Evolutionary conservation across 1,140 invertebrate genomes (phyloP), one percentile per base, ranked within the genome.

Genomic region (Pollicipes pollicipes): DNA sequence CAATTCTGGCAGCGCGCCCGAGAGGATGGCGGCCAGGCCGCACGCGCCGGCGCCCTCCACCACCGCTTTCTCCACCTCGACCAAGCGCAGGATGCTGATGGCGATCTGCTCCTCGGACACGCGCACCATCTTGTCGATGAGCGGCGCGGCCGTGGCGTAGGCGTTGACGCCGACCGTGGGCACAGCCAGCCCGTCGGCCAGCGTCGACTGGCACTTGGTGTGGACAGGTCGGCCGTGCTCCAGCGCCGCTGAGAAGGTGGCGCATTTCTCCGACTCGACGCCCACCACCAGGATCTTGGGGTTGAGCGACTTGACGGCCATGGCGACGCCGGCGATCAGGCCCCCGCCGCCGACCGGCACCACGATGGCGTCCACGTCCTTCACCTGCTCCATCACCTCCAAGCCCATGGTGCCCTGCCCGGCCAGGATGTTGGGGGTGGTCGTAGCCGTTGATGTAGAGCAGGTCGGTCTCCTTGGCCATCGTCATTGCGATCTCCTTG

Each of bases 361-460:
- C 26, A 91, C 79, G 2, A 91, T 83, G 0, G 88, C 88, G 77
- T 91, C 88, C 0, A 89, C 84, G 70, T 89, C 83, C 0, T 84
- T 81, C 0, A 90, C 86, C 79, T 95, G 90, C 77, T 95, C 91
- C 6, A 93, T 77, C 67, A 97, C 94, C 79, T 97, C 94, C 72
- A 96, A 77, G 0, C 91, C 94, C 74, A 95, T 86, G 0, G 93
- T 96, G 17, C 94, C 94, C 80, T 95, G 93, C 0, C 93, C 94
- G 3, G 93, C 91, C 80, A 97, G 88, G 66, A 97, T 93, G 76
- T 95, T 85, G 0, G 93, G n/a, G 92, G 80, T 96, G 90, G 80
- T 96, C 93, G 77, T 94, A 95, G 1, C 91, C 91, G 79, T 93
- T 94, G 58, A 94, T 90, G 76, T 96, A 96, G 21, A 86, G 84